These are phyloP conservation scores for Lepeophtheirus salmonis DNA, from an alignment of 1,140 invertebrate genomes.

Conservation along the genomic window DNA sequence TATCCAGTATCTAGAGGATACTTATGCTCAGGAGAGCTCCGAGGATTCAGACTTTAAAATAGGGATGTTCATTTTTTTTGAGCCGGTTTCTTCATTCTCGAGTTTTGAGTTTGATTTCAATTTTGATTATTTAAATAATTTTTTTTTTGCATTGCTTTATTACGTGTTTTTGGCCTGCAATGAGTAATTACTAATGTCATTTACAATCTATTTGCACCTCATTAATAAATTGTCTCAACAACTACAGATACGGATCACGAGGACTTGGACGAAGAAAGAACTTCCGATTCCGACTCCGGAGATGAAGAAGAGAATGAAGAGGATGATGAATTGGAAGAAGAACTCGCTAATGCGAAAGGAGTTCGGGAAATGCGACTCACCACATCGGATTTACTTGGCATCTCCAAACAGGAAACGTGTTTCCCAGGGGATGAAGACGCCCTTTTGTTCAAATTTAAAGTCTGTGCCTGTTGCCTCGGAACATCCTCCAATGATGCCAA, in stretches of 20 bases:
- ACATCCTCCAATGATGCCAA: conserved; percentile 78
- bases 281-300: conserved; percentile 26
- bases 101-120: too few species aligned
- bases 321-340: conserved; percentile 21
- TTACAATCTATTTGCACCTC: background rate
- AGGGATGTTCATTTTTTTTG: conserved; percentile 43
- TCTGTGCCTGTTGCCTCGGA: conserved; percentile 81
- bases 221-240: too few species aligned
- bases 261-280: conserved; percentile 22
- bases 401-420: conserved; percentile 19
- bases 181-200: too few species aligned
- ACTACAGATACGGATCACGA: conserved; percentile 28
- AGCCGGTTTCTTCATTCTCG: background rate
- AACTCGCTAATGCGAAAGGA: conserved; percentile 23
- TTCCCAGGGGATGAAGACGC: conserved; percentile 21
- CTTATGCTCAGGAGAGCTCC: conserved; percentile 78
- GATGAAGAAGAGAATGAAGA: conserved; percentile 25
- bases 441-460: conserved; percentile 25
- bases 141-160: too few species aligned
- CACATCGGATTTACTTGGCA: background rate
- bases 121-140: too few species aligned
- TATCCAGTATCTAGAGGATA: conserved; percentile 45
- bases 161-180: too few species aligned
- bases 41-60: conserved; percentile 88
- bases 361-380: conserved; percentile 22